Evolutionary conservation across 1,140 invertebrate genomes (phyloP).

Genomic region (Oedothorax gibbosus): DNA sequence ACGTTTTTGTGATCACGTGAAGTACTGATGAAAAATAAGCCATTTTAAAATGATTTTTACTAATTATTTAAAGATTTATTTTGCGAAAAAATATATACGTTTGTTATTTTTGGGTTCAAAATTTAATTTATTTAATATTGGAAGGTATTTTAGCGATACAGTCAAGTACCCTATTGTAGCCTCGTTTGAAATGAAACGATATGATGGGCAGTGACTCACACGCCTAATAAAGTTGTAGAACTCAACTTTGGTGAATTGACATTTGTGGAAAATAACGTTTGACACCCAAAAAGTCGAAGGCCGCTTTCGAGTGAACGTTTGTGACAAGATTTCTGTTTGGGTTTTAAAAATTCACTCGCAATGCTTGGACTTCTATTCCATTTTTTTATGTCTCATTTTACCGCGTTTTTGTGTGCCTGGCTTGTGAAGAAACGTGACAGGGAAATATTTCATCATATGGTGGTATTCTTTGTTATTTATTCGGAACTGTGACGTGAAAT

Average conservation of each 20-base stretch:
- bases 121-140: too few relatives aligned
- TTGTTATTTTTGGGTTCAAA: too few relatives aligned
- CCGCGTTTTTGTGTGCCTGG: neutral
- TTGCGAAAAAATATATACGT: too few relatives aligned
- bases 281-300: conserved; percentile 33
- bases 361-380: neutral
- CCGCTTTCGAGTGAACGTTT: conserved; percentile 29
- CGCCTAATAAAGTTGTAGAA: conserved; percentile 50
- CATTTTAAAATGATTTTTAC: too few relatives aligned
- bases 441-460: conserved; percentile 25
- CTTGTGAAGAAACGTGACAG: conserved; percentile 7
- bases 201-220: conserved; percentile 1
- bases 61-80: too few relatives aligned
- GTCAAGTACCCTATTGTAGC: conserved; percentile 25
- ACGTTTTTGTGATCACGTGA: too few relatives aligned
- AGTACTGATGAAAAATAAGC: too few relatives aligned
- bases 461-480: conserved; percentile 22
- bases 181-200: conserved; percentile 22
- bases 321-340: conserved; percentile 42
- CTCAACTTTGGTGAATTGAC: conserved; percentile 55
- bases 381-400: conserved; percentile 4
- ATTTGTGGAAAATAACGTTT: conserved; percentile 44
- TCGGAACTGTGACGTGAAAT: conserved; percentile 16
- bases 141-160: too few relatives aligned
- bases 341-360: conserved; percentile 10